Conservation (phyloP, 2,797 vertebrate genomes). For the Schizothorax lantsangensis region DNA sequence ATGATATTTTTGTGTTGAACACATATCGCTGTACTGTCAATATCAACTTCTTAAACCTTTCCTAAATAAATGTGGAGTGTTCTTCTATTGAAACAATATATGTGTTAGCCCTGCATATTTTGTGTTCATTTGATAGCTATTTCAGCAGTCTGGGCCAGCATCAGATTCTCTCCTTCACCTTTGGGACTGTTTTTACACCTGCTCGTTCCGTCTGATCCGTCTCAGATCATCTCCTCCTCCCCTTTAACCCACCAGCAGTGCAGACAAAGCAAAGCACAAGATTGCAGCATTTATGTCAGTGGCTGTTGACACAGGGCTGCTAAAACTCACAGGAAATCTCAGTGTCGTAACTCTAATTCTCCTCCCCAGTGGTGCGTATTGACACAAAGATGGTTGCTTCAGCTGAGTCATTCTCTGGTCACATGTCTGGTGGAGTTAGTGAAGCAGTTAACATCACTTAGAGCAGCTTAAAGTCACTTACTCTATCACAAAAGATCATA, state of each 20-base stretch:
- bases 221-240: constrained; percentile 59
- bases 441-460: neutral
- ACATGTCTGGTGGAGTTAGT: neutral
- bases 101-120: neutral
- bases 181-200: constrained; percentile 66
- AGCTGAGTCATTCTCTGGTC: constrained; percentile 25
- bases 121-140: neutral
- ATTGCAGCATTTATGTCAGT: constrained; percentile 16
- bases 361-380: neutral
- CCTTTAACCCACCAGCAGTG: neutral
- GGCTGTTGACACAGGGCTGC: constrained; percentile 41
- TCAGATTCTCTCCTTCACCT: neutral
- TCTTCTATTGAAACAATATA: neutral
- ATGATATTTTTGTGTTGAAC: neutral
- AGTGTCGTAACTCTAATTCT: neutral
- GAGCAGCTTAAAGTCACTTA: neutral
- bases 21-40: neutral
- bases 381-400: neutral
- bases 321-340: constrained; percentile 48
- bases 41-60: neutral
- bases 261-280: constrained; percentile 28
- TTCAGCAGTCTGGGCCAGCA: neutral
- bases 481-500: neutral
- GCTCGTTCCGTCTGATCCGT: constrained; percentile 55
- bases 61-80: neutral